phyloP scores from a whole-genome alignment of 2,888 invertebrate species.

The Habroteleia sp. region DNA sequence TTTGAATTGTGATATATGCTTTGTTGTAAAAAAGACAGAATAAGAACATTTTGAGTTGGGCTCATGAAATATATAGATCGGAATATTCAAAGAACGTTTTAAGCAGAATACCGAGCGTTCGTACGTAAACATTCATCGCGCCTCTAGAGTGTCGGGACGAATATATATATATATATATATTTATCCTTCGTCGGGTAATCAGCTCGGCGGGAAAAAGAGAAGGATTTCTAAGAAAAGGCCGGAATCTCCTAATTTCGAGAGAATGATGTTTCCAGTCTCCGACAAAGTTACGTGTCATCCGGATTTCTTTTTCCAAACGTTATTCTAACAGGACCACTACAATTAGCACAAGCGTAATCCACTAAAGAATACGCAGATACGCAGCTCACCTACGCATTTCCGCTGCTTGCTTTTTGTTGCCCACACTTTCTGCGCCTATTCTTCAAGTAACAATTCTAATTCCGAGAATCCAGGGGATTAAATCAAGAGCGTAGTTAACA shows the following conservation, averaged over 20 bases:
- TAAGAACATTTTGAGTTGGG: too few relatives aligned
- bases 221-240: constrained; percentile 15
- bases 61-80: background rate
- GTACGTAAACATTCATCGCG: constrained; percentile 9
- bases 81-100: constrained; percentile 11
- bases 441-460: constrained; percentile 17
- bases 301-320: constrained; percentile 30
- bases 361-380: constrained; percentile 19
- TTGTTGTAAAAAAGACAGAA: too few relatives aligned
- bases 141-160: constrained; percentile 17
- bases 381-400: constrained; percentile 34
- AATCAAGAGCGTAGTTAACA: constrained; percentile 15
- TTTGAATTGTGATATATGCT: too few relatives aligned
- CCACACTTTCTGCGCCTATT: constrained; percentile 16
- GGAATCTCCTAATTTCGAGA: constrained; percentile 46
- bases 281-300: constrained; percentile 32
- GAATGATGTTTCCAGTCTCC: constrained; percentile 41
- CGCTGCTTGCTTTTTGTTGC: constrained; percentile 19
- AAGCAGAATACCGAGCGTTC: constrained; percentile 10
- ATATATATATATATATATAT: too few relatives aligned
- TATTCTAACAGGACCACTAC: constrained; percentile 20
- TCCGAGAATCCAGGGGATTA: constrained; percentile 14
- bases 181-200: constrained; percentile 40
- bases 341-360: constrained; percentile 34
- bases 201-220: constrained; percentile 12